A percentile compares a stretch with the other conserved stretches of the same genome.
These are phyloP conservation scores for Dromius quadrimaculatus DNA, from an alignment of 2,888 invertebrate species.

Conservation along the genomic window DNA sequence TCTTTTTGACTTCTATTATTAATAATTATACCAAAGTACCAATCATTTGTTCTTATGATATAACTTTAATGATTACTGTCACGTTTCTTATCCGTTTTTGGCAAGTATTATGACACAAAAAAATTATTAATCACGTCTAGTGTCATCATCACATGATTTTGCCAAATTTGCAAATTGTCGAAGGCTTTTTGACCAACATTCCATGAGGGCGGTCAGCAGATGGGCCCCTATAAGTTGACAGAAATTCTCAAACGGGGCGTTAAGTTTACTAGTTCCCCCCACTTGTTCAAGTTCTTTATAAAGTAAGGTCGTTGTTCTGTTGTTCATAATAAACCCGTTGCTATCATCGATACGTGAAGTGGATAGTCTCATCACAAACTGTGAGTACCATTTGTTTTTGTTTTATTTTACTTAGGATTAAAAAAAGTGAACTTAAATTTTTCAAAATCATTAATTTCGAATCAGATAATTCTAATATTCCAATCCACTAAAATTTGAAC, in stretches of 20 bases:
- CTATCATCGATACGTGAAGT: conserved; percentile 30
- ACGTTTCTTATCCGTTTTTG: no score
- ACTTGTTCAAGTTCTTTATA: conserved; percentile 45
- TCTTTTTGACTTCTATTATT: no score
- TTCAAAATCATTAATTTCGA: neutral
- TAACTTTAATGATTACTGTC: no score
- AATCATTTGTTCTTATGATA: no score
- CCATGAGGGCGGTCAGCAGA: neutral
- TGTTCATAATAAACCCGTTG: conserved; percentile 39
- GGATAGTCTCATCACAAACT: conserved; percentile 24
- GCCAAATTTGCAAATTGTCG: conserved; percentile 22
- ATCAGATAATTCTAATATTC: no score
- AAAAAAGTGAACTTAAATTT: neutral
- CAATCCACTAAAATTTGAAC: no score
- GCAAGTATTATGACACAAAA: conserved; percentile 23
- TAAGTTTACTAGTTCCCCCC: conserved; percentile 30
- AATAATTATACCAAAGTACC: no score
- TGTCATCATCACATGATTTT: conserved; percentile 18
- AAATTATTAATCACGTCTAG: conserved; percentile 1
- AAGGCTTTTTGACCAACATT: conserved; percentile 16
- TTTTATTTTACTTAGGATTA: no score
- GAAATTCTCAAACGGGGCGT: conserved; percentile 33
- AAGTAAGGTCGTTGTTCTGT: conserved; percentile 51
- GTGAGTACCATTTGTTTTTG: conserved; percentile 31
- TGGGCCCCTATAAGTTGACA: conserved; percentile 22